phyloP scores from a whole-genome alignment of 2,888 invertebrate species.

The Acrocyrtus sp. region DNA sequence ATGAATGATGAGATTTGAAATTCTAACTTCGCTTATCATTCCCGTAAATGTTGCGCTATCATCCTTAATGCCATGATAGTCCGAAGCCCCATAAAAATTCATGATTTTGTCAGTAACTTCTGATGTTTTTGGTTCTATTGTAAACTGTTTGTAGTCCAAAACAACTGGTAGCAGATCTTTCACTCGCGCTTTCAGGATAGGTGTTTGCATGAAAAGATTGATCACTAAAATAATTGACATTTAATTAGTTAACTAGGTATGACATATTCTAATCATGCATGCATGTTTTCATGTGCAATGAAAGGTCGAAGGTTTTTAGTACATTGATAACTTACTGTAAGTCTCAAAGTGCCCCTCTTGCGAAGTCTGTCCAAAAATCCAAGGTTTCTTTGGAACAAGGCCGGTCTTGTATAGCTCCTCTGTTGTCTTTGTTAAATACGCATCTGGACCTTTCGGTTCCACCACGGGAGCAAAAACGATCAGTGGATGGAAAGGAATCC shows the following conservation, averaged over 20 bases:
- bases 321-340: slow-evolving; percentile 53
- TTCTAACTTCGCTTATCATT: slow-evolving; percentile 35
- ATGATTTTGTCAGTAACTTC: slow-evolving; percentile 47
- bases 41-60: slow-evolving; percentile 18
- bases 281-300: no score
- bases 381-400: slow-evolving; percentile 46
- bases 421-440: slow-evolving; percentile 50
- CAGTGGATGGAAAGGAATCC: slow-evolving; percentile 55
- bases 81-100: slow-evolving; percentile 44
- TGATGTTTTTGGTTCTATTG: slow-evolving; percentile 17
- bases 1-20: no score
- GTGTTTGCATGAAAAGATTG: slow-evolving; percentile 49
- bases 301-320: no score
- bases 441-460: slow-evolving; percentile 38
- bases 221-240: slow-evolving; percentile 34
- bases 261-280: no score
- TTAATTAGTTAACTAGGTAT: no score
- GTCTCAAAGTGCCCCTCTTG: slow-evolving; percentile 59
- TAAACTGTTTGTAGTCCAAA: slow-evolving; percentile 49
- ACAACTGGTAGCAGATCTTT: slow-evolving; percentile 44
- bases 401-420: slow-evolving; percentile 44
- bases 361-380: slow-evolving; percentile 53
- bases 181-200: slow-evolving; percentile 16
- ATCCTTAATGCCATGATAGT: slow-evolving; percentile 6
- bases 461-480: slow-evolving; percentile 54